These are phyloP conservation scores for Catagonus wagneri DNA, from an alignment of 2,113 vertebrate species.

Conservation along the genomic window DNA sequence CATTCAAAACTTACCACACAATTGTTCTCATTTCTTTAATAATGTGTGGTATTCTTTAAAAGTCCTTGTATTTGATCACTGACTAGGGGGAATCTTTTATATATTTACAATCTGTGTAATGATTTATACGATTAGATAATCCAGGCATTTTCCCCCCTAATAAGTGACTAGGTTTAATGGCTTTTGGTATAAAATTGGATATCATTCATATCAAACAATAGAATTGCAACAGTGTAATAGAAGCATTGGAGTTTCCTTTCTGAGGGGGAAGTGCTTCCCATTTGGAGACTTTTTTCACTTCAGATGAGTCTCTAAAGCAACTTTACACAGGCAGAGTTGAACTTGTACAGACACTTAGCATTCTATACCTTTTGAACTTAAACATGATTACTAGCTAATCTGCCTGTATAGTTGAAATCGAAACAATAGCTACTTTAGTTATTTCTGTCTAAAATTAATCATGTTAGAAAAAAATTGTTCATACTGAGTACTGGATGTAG, in stretches of 20 bases:
- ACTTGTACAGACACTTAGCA: neutral
- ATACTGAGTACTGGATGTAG: neutral
- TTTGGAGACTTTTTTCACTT: neutral
- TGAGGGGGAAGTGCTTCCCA: neutral
- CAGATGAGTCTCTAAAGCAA: neutral
- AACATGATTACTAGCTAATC: neutral
- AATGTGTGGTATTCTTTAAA: constrained; percentile 53
- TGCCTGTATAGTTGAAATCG: neutral
- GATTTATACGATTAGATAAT: constrained; percentile 9
- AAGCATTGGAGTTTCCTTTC: neutral
- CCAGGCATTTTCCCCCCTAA: neutral
- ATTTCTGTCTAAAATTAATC: constrained; percentile 35
- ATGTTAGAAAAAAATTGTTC: neutral
- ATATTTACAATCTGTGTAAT: neutral
- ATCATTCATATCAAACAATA: constrained; percentile 13
- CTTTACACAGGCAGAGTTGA: neutral
- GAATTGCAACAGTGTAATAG: neutral
- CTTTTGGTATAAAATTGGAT: neutral
- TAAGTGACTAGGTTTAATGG: neutral
- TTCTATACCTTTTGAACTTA: neutral
- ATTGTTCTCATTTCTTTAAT: constrained; percentile 56
- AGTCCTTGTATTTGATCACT: constrained; percentile 44
- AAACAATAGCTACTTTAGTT: neutral
- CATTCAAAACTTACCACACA: neutral
- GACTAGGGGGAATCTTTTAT: neutral